Base-by-base conservation (phyloP, 2,888 invertebrate genomes). In the Sympetrum striolatum region DNA sequence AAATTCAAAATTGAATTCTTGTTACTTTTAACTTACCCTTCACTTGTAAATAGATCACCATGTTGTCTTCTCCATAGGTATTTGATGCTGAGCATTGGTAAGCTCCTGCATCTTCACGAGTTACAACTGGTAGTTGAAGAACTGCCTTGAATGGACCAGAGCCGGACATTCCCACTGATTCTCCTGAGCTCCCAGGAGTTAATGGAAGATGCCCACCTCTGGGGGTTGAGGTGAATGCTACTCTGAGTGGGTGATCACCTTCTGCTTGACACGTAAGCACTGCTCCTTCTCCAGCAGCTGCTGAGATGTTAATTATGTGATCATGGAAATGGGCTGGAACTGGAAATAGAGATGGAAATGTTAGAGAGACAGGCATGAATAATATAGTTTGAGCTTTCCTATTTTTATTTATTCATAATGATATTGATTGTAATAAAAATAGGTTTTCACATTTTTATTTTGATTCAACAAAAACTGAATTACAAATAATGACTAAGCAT, bases 11-110 rank as follows among this genome's bases (percentile, higher is more conserved):
- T 53, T 4, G 18, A 53, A 2, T 73, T 73, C 31, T 2, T 4
- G 31, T 31, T 73, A 1, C 15, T 2, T 14, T 31, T 14, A 12
- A 92, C 92, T 91, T 91, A 95, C 95, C 95, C 93, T 94, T 93
- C 44, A 95, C 94, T n/a, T 93, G 92, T 44, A 95, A 93, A 91
- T 94, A 93, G 91, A 94, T 93, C 80, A 93, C 93, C 92, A 94
- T 93, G 53, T 93, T 93, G 91, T 94, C 95, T 91, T 94, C 93
- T 8, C 95, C 95, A 92, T 93, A 95, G 64, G 94, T 93, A 92
- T 95, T 95, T 91, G 93, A 93, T 14, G 94, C 94, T 90, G 93
- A 93, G 92, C 95, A 95, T 37, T 93, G 94, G 92, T 94, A 94
- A 58, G 93, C 91, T 14, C 93, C 93, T 10, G 93, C 93, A 90